Percentiles rank a stretch among this genome's conserved stretches.
These are phyloP conservation scores for Vireo altiloquus DNA, from an alignment of 2,113 vertebrate species.

Conservation along the genomic window DNA sequence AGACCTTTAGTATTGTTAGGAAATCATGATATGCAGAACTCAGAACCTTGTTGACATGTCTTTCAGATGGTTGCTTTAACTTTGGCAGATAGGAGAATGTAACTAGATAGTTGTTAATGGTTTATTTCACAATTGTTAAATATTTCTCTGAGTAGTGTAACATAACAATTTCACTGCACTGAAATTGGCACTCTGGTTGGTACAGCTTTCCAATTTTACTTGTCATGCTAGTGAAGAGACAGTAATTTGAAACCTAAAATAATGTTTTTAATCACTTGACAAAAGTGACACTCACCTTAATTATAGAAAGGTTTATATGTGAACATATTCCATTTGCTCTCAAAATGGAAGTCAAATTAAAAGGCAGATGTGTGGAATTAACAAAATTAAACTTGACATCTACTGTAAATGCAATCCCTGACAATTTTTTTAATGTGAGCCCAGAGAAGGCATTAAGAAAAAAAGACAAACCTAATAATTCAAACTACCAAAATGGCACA, in stretches of 20 bases:
- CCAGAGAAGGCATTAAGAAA: neutral
- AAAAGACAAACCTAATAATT: neutral
- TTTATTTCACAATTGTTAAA: neutral
- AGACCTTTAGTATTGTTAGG: neutral
- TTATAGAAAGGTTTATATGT: conserved; percentile 14
- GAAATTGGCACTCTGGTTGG: neutral
- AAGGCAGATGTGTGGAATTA: conserved; percentile 34
- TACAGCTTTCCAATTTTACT: conserved; percentile 19
- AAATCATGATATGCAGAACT: neutral
- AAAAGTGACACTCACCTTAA: conserved; percentile 40
- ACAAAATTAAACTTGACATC: conserved; percentile 38
- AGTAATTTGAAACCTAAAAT: conserved; percentile 51
- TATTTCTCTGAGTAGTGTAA: neutral
- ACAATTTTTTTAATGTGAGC: neutral
- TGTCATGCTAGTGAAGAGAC: conserved; percentile 27
- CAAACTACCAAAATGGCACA: neutral
- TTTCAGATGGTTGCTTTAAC: neutral
- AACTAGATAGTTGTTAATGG: neutral
- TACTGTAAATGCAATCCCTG: neutral
- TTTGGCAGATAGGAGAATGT: neutral
- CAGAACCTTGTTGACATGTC: neutral
- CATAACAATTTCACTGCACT: neutral
- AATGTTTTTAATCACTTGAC: conserved; percentile 50
- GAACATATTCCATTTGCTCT: neutral
- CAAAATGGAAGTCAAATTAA: conserved; percentile 41